These are phyloP conservation scores for Rousettus madagascariensis DNA, from an alignment of 2,797 vertebrate species.

Conservation along the genomic window DNA sequence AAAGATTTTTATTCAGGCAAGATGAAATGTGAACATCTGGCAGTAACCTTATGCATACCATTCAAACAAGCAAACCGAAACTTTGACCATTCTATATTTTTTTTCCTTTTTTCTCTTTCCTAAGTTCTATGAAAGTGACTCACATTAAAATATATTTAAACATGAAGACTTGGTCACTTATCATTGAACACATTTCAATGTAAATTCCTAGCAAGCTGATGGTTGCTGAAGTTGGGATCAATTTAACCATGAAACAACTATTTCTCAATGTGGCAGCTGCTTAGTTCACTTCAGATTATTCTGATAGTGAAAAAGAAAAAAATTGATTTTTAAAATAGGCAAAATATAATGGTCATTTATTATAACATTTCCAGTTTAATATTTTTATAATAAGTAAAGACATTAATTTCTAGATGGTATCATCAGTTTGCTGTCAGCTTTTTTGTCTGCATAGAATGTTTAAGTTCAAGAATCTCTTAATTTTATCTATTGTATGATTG, in stretches of 20 bases:
- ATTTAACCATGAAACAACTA: constrained; percentile 82
- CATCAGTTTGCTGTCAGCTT: background rate
- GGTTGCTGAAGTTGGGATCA: constrained; percentile 74
- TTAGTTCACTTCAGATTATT: constrained; percentile 78
- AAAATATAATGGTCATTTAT: background rate
- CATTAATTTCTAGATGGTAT: background rate
- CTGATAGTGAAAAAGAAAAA: constrained; percentile 68
- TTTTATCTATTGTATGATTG: background rate
- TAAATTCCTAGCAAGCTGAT: constrained; percentile 73
- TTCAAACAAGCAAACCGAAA: constrained; percentile 73
- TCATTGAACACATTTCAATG: constrained; percentile 78
- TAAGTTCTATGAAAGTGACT: constrained; percentile 68
- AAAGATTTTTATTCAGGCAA: constrained; percentile 75
- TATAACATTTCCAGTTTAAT: background rate
- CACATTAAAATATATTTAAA: constrained; percentile 76
- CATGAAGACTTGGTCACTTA: constrained; percentile 80
- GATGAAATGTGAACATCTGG: constrained; percentile 84
- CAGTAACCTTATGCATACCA: constrained; percentile 79
- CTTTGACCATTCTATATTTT: constrained; percentile 64
- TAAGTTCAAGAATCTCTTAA: constrained; percentile 40
- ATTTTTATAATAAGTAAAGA: background rate
- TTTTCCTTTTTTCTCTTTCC: constrained; percentile 47
- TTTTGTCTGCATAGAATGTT: background rate
- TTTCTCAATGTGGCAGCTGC: constrained; percentile 81
- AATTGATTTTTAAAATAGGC: constrained; percentile 1